Evolutionary conservation across 2,888 invertebrate species (phyloP), one percentile per base, ranked within the genome.

Genomic region (Unio delphinus): DNA sequence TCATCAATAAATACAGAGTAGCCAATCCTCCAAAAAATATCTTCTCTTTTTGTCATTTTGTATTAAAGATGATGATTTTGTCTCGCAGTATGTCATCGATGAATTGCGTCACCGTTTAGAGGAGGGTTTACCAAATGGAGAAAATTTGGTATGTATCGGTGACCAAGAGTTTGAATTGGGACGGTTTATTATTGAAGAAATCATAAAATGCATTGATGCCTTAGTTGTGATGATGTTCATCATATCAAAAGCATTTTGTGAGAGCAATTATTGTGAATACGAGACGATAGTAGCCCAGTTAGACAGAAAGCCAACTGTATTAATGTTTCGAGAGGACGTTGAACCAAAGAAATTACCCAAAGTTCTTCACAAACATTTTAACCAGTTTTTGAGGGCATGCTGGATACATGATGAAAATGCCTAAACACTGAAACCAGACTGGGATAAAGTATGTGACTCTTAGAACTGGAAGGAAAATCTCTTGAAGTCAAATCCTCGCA

Each of bases 311-410:
- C 70, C 66, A 20, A 65, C 64, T 11, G 56, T 66, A 30, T 28
- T 70, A 23, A 62, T 70, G 67, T 63, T 70, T 45, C 55, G 64
- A 59, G 70, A 70, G 34, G 34, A 70, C 4, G 66, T 70, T 26
- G 63, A 70, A 34, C 26, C n/a, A 23, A 67, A 63, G 45, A 28
- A 57, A 8, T 60, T 67, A 55, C 67, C 70, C 23, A 66, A 70
- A 26, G 18, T 34, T 3, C 28, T 70, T 17, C 45, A 55, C 3
- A 67, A 62, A 55, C 70, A 63, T 55, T 66, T 63, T 18, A 62
- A 58, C 8, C 34, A 34, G 34, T 34, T 34, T 5, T 8, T 34
- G 7, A 34, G 34, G 34, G 34, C 34, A 34, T 8, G 34, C 7
- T 34, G 34, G 34, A 8, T 34, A 34, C 34, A 34, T 7, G 34